phyloP scores from a whole-genome alignment of 2,797 vertebrate species.

The Melopsittacus undulatus region DNA sequence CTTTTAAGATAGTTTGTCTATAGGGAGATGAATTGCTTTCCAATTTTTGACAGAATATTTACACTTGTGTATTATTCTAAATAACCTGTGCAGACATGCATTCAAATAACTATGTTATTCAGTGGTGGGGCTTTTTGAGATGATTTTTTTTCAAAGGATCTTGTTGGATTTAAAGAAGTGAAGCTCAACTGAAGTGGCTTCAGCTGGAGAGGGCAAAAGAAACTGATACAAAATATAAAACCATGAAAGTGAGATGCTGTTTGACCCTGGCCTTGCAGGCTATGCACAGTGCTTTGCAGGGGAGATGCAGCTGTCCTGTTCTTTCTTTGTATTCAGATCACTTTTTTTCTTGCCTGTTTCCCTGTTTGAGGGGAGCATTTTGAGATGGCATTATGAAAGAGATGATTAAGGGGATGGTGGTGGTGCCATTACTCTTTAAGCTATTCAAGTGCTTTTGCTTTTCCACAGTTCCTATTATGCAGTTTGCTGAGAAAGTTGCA shows the following conservation, averaged over 20 bases:
- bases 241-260: neutral
- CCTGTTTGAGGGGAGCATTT: neutral
- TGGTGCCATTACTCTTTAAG: neutral
- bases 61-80: neutral
- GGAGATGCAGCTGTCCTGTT: neutral
- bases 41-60: neutral
- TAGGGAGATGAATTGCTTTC: neutral
- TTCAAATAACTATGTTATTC: neutral
- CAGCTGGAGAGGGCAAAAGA: neutral
- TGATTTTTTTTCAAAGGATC: neutral
- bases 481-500: neutral
- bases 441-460: neutral
- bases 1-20: neutral
- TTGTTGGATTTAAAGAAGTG: neutral
- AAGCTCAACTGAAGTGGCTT: neutral
- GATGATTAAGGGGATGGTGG: neutral
- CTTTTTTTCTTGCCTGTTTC: neutral
- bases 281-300: neutral
- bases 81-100: rapidly evolving
- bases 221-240: neutral
- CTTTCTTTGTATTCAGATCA: neutral
- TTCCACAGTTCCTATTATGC: neutral
- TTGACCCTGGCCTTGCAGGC: neutral
- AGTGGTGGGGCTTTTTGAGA: neutral
- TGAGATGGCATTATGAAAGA: neutral